These are phyloP conservation scores for Camponotus floridanus DNA, from an alignment of 1,140 invertebrate genomes.

Conservation along the genomic window DNA sequence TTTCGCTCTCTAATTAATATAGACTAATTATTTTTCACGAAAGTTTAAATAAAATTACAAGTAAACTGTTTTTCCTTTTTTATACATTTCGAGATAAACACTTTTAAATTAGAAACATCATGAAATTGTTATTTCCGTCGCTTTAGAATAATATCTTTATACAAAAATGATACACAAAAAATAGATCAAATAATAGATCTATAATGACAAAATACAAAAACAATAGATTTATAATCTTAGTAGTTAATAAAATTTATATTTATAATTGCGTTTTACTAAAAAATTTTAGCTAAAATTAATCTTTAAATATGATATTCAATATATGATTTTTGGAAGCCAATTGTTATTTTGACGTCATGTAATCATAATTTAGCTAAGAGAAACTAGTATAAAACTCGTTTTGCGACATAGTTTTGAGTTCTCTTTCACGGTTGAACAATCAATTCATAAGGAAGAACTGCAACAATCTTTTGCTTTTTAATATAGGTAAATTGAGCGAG, in stretches of 20 bases:
- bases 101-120: neutral
- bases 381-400: neutral
- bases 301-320: neutral
- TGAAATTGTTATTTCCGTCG: neutral
- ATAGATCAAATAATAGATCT: neutral
- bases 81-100: neutral
- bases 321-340: neutral
- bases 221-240: constrained; percentile 25
- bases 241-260: neutral
- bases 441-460: neutral
- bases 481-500: neutral
- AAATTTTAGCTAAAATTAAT: neutral
- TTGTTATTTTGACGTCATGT: neutral
- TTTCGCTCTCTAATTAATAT: neutral
- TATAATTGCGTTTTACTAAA: neutral
- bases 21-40: neutral
- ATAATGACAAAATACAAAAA: neutral
- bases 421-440: neutral
- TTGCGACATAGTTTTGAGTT: neutral
- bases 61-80: neutral
- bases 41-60: neutral
- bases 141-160: neutral
- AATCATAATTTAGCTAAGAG: neutral
- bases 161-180: neutral
- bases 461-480: neutral